Evolutionary conservation across 2,888 invertebrate genomes (phyloP), one percentile per base, ranked within the genome.

Genomic region (Chrysina gloriosa): DNA sequence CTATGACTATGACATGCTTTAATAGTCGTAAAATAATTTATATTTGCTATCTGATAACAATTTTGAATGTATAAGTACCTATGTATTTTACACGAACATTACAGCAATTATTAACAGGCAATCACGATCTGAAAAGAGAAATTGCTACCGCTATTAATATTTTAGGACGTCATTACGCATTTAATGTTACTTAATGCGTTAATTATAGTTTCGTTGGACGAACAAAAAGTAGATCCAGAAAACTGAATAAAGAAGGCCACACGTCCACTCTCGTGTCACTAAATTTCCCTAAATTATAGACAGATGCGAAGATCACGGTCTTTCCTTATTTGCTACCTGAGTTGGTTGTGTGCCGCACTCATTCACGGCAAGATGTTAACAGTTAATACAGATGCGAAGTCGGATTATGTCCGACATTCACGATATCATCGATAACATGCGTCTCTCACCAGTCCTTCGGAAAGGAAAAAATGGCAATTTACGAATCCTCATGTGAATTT

Each of bases 311-410:
- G 58, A 58, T 58, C 58, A 21, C 19, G 31, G 52, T 11, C 52
- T 58, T 58, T 39, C 58, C 58, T 58, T 58, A 58, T 58, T 58
- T 58, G 58, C 58, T 58, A 58, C 58, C 58, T 58, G 58, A 58
- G 14, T 58, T 58, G 25, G 27, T 29, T 50, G 50, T 50, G 29
- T 58, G 25, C 25, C 39, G 39, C 14, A 39, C 58, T 58, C 36
- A 64, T 64, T 64, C 64, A 25, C 48, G 64, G 64, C 47, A 64
- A 64, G 64, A 47, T 64, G 31, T 64, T 64, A 64, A 64, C 48
- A 64, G 64, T 64, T 50, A 48, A 50, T 64, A 36, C 48, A 64
- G 64, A 64, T 64, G 58, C 39, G 9, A 19, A 25, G 36, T 58
- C 14, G 58, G 58, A 58, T 58, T 58, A 58, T 58, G 58, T 58